Evolutionary conservation across 2,113 vertebrate genomes (phyloP).

Genomic region (Clarias magur): DNA sequence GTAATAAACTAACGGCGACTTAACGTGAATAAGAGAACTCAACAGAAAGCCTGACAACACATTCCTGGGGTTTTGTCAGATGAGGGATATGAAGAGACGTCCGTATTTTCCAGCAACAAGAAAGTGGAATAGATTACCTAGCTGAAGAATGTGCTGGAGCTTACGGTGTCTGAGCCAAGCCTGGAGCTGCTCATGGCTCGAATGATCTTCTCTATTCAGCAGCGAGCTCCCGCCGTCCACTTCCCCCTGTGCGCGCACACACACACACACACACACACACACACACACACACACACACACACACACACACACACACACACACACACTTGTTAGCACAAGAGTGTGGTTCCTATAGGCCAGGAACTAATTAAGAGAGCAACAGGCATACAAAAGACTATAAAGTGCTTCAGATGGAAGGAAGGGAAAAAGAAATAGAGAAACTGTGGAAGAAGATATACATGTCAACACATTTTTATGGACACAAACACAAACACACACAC

Average conservation of each 20-base stretch:
- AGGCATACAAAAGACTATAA: slow-evolving; percentile 13
- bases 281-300: background rate
- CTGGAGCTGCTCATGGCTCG: slow-evolving; percentile 84
- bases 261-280: slow-evolving; percentile 3
- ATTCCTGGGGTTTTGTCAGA: background rate
- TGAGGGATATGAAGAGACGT: slow-evolving; percentile 12
- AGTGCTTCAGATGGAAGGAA: background rate
- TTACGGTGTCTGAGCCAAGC: slow-evolving; percentile 87
- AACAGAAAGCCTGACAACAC: slow-evolving; percentile 19
- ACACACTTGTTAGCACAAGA: slow-evolving; percentile 8
- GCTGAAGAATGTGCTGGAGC: slow-evolving; percentile 91
- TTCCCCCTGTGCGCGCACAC: slow-evolving; percentile 71
- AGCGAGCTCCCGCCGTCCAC: slow-evolving; percentile 82
- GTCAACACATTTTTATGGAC: background rate
- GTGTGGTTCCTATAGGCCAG: background rate
- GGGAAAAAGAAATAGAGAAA: background rate
- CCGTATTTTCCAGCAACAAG: background rate
- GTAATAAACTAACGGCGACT: background rate
- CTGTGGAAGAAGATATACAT: background rate
- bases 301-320: background rate
- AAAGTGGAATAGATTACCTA: slow-evolving; percentile 72
- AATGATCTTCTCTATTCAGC: slow-evolving; percentile 81
- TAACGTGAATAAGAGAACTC: slow-evolving; percentile 14
- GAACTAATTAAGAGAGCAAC: background rate
- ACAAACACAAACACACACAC: background rate